phyloP scores from a whole-genome alignment of 2,797 vertebrate genomes.

The Platalea minor region DNA sequence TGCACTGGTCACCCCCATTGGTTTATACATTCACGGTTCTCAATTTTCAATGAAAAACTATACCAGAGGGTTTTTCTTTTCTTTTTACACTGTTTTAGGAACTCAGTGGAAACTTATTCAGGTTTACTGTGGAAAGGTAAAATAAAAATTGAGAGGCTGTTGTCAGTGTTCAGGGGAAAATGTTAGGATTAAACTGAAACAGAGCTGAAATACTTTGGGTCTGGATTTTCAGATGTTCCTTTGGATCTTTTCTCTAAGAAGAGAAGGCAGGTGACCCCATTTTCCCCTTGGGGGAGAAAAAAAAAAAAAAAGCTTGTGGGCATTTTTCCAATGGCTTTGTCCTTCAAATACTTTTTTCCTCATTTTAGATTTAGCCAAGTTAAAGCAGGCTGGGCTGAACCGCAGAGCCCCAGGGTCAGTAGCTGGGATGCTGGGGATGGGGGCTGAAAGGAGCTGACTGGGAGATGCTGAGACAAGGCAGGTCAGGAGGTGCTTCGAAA shows the following conservation, averaged over 20 bases:
- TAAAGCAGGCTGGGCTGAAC: neutral
- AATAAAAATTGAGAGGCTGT: neutral
- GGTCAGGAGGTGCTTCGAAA: fast-evolving
- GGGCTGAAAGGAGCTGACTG: neutral
- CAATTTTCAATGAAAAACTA: neutral
- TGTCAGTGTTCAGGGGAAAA: neutral
- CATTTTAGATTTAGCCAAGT: neutral
- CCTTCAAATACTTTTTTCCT: neutral
- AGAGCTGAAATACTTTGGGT: neutral
- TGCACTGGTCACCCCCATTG: neutral
- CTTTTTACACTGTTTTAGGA: neutral
- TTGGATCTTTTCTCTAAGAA: neutral
- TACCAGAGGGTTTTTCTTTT: neutral
- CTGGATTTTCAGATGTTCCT: neutral
- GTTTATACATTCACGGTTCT: neutral
- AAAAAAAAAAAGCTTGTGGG: neutral
- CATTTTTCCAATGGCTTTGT: neutral
- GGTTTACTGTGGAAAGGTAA: neutral
- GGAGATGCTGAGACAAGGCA: neutral
- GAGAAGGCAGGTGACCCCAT: neutral
- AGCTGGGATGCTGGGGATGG: neutral
- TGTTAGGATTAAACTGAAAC: neutral
- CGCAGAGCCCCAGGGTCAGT: neutral
- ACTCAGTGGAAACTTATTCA: neutral
- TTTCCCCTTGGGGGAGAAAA: neutral